Base-by-base conservation (phyloP, 2,888 invertebrate genomes). In the Didymodactylos carnosus region DNA sequence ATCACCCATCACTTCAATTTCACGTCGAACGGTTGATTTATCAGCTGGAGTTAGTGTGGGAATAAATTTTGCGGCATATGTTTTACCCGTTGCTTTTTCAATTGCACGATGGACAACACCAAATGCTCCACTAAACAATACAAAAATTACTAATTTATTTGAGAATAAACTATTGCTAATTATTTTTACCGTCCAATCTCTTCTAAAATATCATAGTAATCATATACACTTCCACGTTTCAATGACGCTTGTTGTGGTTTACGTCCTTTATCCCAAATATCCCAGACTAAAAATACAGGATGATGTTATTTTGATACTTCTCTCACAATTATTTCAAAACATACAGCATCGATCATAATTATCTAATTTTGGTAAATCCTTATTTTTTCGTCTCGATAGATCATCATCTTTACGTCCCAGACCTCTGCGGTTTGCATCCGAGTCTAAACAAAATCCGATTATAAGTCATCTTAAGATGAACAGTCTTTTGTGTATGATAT, bases 21-120 rank as follows among this genome's bases (percentile, higher is more conserved):
- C 98, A 80, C 95, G 92, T 80, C 92, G 89, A 77, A 99, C 97
- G 0, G 95, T 87, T 80, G 94, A 92, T 84, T 95, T 98, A 86
- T 99, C 98, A 51, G 92, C 91, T 0, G 95, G 94, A 77, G 83
- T 82, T 5, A 84, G 83, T n/a, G 85, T 85, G 79, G 84, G 83
- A 79, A 99, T 95, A 85, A 99, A 99, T 86, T 99, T 99, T 75
- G 97, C 98, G 0, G 98, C 98, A 84, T 94, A 99, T 76, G 91
- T 91, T 82, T 94, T 92, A 72, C 98, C 98, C 19, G 95, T 94
- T 75, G 91, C 88, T 75, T 93, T 88, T 85, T 99, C 98, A 53
- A 95, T 89, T 83, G 95, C 97, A 70, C 98, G 88, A 83, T 99
- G 98, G 0, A 99, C 98, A 19, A 98, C 97, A 75, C 98, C 98